Percentiles rank a stretch among this genome's conserved stretches.
These are phyloP conservation scores for Calameuta idolon DNA, from an alignment of 2,888 invertebrate species.

Conservation along the genomic window DNA sequence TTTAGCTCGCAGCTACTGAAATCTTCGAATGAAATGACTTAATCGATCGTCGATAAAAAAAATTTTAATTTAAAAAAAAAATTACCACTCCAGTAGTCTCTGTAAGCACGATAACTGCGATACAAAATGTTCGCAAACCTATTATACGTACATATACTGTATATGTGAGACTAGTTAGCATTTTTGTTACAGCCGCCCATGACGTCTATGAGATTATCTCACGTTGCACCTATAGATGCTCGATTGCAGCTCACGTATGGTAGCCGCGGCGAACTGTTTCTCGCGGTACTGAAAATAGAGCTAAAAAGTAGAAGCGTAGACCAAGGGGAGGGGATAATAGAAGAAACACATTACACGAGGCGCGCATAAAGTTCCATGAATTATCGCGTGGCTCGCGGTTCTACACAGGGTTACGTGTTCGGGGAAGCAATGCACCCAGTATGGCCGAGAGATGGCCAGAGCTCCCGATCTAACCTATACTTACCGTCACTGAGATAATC, in stretches of 20 bases:
- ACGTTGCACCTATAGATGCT: neutral
- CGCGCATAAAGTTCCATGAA: slow-evolving; percentile 52
- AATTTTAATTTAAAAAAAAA: neutral
- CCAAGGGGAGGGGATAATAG: slow-evolving; percentile 9
- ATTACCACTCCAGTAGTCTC: neutral
- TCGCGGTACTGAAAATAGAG: neutral
- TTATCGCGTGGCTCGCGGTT: slow-evolving; percentile 45
- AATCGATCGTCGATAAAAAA: neutral
- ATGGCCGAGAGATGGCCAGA: slow-evolving; percentile 44
- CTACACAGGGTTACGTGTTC: slow-evolving; percentile 43
- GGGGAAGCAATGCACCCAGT: slow-evolving; percentile 50
- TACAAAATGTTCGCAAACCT: neutral
- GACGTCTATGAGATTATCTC: neutral
- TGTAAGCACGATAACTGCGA: no score
- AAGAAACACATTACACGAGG: slow-evolving; percentile 29
- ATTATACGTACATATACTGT: no score
- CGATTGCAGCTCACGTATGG: neutral
- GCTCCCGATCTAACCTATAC: slow-evolving; percentile 53
- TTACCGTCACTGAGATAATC: slow-evolving; percentile 58
- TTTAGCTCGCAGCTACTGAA: neutral
- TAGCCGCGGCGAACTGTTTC: neutral
- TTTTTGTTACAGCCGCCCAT: neutral
- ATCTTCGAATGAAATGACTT: neutral
- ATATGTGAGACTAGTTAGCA: neutral
- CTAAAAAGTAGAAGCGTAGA: slow-evolving; percentile 18